Base-by-base conservation (phyloP, 2,888 invertebrate genomes). In the Strigamia maritima region DNA sequence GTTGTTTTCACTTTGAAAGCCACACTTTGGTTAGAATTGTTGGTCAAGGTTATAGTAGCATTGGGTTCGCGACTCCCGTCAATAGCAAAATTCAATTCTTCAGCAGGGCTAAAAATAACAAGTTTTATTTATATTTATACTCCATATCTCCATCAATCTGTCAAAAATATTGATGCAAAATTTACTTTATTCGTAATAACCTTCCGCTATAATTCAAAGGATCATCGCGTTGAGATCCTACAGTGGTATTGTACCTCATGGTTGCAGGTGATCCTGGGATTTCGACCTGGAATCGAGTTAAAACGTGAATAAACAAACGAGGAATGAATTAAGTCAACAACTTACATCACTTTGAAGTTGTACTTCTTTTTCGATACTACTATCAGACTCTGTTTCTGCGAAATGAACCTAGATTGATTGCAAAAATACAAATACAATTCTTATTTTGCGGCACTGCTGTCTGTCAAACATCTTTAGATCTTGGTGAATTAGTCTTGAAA, bases 1-100 rank as follows among this genome's bases (percentile, higher is more conserved):
- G 97, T 98, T 16, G 97, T 98, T 87, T 98, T 94, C 81, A 98
- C 92, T 89, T 93, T 93, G 84, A 90, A 93, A 12, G 92, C 90
- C 35, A 92, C 85, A 79, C 89, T 85, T 81, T 86, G 86, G 79
- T 89, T 88, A 80, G 92, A 90, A 83, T 90, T 89, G 84, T 94
- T 94, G 35, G 90, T 91, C 19, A 96, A 87, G 0, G 88, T 89
- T 83, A 92, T 90, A 44, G 89, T 89, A 76, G 92, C 91, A 1
- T 89, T 88, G 35, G 91, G 86, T 83, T 93, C 94, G 80, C 89
- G 90, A 75, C 90, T 91, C 70, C 90, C 90, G 80, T 84, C 84
- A 49, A 87, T 90, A 81, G 89, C 88, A 84, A 94, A 94, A 76
- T 89, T 85, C 79, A 96, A 90, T 35, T 90, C 89, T 81, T 92